These are phyloP conservation scores for Nowickia ferox DNA, from an alignment of 2,888 invertebrate genomes.

Conservation along the genomic window DNA sequence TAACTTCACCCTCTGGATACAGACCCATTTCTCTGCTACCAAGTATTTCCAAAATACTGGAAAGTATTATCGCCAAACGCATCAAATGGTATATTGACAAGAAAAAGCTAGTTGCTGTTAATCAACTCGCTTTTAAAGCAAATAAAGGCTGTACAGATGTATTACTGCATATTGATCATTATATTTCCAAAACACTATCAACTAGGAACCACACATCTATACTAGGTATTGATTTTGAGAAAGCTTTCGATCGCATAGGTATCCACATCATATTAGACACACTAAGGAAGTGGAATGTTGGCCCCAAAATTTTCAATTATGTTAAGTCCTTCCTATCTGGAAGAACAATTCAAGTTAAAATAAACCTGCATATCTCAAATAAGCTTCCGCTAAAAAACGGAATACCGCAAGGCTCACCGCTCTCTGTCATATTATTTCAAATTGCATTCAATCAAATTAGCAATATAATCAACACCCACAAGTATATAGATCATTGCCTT, in stretches of 20 bases:
- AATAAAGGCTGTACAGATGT: slow-evolving; percentile 5
- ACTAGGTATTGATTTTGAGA: slow-evolving; percentile 64
- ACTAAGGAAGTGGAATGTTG: slow-evolving; percentile 13
- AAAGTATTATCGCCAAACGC: slow-evolving; percentile 5
- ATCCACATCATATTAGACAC: slow-evolving; percentile 53
- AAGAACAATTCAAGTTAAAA: slow-evolving; percentile 20
- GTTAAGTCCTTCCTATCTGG: slow-evolving; percentile 38
- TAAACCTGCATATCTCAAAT: slow-evolving; percentile 23
- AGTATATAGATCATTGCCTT: slow-evolving; percentile 54
- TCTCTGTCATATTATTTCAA: slow-evolving; percentile 51
- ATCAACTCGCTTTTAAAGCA: not conserved
- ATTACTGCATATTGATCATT: slow-evolving; percentile 6
- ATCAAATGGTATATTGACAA: not conserved
- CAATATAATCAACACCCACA: slow-evolving; percentile 37
- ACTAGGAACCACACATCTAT: slow-evolving; percentile 28
- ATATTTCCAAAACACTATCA: slow-evolving; percentile 16
- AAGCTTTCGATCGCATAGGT: slow-evolving; percentile 46
- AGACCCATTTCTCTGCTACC: slow-evolving; percentile 11
- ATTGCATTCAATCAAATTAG: slow-evolving; percentile 59
- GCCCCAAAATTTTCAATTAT: slow-evolving; percentile 46
- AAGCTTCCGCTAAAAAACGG: slow-evolving; percentile 39
- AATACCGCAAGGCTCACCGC: not conserved
- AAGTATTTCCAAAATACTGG: not conserved
- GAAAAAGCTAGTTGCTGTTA: not conserved
- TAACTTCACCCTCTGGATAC: not conserved